phyloP scores from a whole-genome alignment of 2,888 invertebrate species.

The Diplazon laetatorius region DNA sequence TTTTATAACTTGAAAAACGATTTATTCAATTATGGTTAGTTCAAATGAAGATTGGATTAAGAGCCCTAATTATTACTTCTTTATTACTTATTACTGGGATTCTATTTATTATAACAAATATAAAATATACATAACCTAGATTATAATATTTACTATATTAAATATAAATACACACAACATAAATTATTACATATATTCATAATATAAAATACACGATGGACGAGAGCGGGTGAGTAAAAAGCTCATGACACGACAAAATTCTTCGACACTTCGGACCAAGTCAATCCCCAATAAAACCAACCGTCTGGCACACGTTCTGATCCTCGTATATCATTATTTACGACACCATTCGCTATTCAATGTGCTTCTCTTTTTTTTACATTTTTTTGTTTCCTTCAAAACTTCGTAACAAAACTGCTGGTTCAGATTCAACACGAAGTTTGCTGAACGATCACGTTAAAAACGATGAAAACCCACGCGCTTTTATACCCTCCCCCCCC shows the following conservation, averaged over 20 bases:
- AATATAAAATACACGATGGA: neutral
- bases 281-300: constrained; percentile 7
- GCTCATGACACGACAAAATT: constrained; percentile 43
- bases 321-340: constrained; percentile 52
- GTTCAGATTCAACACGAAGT: constrained; percentile 19
- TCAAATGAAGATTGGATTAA: too few relatives aligned
- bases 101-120: too few relatives aligned
- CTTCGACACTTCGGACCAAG: constrained; percentile 32
- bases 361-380: constrained; percentile 15
- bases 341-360: constrained; percentile 26
- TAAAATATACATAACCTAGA: too few relatives aligned
- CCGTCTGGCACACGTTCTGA: constrained; percentile 30
- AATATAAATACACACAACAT: too few relatives aligned
- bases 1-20: too few relatives aligned
- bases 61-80: too few relatives aligned
- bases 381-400: too few relatives aligned
- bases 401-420: constrained; percentile 14
- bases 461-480: constrained; percentile 15
- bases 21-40: too few relatives aligned
- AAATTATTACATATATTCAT: too few relatives aligned
- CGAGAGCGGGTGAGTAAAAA: constrained; percentile 16
- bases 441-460: constrained; percentile 42
- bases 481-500: neutral
- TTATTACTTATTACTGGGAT: too few relatives aligned
- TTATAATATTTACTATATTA: too few relatives aligned